These are phyloP conservation scores for Ectemnius cavifrons DNA, from an alignment of 2,888 invertebrate species.

Conservation along the genomic window DNA sequence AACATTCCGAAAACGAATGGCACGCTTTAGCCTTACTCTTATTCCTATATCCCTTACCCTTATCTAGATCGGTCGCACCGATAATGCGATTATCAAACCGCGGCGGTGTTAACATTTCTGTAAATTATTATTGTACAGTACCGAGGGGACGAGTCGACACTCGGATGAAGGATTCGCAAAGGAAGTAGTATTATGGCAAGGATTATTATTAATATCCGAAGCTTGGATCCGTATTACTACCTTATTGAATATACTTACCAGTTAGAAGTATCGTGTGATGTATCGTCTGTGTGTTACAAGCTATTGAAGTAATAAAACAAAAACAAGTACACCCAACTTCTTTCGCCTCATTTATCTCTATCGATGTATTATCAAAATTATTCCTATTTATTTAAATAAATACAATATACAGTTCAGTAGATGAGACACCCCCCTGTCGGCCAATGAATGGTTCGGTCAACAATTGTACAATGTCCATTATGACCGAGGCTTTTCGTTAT, in stretches of 20 bases:
- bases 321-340: slow-evolving; percentile 59
- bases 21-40: slow-evolving; percentile 5
- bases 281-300: slow-evolving; percentile 74
- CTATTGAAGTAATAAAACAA: slow-evolving; percentile 71
- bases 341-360: slow-evolving; percentile 15
- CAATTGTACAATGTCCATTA: slow-evolving; percentile 4
- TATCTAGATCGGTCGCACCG: slow-evolving; percentile 11
- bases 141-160: slow-evolving; percentile 53
- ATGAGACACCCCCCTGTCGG: slow-evolving; percentile 39
- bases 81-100: no score
- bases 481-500: slow-evolving; percentile 70
- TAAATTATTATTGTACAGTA: slow-evolving; percentile 69
- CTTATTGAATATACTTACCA: slow-evolving; percentile 69
- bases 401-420: slow-evolving; percentile 56
- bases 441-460: slow-evolving; percentile 24
- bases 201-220: slow-evolving; percentile 66
- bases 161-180: slow-evolving; percentile 53
- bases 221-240: slow-evolving; percentile 67
- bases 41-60: slow-evolving; percentile 1
- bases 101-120: slow-evolving; percentile 51
- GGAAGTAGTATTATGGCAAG: slow-evolving; percentile 63
- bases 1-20: background rate
- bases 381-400: slow-evolving; percentile 65
- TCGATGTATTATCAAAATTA: slow-evolving; percentile 58
- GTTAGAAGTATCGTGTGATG: slow-evolving; percentile 74